Conservation (phyloP, 92 coral and sea anemone species). For the Actinostola sp. region DNA sequence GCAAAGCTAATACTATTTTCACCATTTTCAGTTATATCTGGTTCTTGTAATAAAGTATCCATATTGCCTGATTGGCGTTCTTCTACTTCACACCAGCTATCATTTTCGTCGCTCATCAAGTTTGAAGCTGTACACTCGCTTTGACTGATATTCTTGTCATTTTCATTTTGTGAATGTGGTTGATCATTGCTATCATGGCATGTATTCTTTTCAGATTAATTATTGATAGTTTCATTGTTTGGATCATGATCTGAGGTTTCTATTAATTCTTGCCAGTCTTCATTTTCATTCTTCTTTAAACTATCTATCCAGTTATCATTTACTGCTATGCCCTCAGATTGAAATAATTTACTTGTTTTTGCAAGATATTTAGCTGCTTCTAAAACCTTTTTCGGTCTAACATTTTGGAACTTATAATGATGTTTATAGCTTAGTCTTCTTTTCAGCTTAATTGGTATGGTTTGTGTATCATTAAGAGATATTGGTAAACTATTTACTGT, state of each 20-base stretch:
- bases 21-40: conserved; percentile 55
- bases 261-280: conserved; percentile 36
- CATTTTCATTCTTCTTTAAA: conserved; percentile 1
- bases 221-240: too few species aligned
- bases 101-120: conserved; percentile 9
- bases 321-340: conserved; percentile 70
- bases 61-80: conserved; percentile 62
- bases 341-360: conserved; percentile 57
- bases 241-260: not conserved
- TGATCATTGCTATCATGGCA: not conserved
- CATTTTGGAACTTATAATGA: conserved; percentile 70
- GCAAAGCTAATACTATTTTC: conserved; percentile 67
- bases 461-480: conserved; percentile 56
- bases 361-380: conserved; percentile 72
- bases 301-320: conserved; percentile 17
- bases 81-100: conserved; percentile 57
- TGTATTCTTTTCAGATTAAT: not conserved
- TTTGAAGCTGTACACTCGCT: not conserved
- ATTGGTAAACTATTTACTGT: conserved; percentile 62
- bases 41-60: conserved; percentile 56
- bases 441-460: conserved; percentile 71
- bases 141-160: not conserved
- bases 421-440: conserved; percentile 60
- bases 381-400: conserved; percentile 67
- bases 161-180: not conserved